Percentiles rank a stretch among this genome's conserved stretches.
Conservation (phyloP, 2,888 invertebrate species). For the Caenorhabditis drosophilae region DNA sequence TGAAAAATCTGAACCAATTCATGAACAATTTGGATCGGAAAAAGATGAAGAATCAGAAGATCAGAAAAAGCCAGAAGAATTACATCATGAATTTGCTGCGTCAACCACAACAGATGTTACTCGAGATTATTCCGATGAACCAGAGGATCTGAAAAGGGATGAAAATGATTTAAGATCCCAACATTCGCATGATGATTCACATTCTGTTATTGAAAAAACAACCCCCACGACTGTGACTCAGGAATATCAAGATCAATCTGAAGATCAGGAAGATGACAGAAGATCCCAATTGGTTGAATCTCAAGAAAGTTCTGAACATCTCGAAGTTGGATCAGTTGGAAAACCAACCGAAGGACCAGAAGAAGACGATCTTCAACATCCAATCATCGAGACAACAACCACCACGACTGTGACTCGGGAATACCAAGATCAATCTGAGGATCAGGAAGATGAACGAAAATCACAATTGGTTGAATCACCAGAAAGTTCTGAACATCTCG, state of each 20-base stretch:
- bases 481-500: not conserved
- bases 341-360: no score
- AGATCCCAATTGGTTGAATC: not conserved
- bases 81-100: not conserved
- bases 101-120: constrained; percentile 12
- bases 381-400: no score
- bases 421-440: not conserved
- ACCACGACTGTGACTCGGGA: constrained; percentile 3
- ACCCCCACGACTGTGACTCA: constrained; percentile 15
- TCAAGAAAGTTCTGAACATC: not conserved
- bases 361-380: no score
- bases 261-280: not conserved
- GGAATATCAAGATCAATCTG: constrained; percentile 4
- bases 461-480: constrained; percentile 5
- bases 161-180: not conserved
- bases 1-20: constrained; percentile 3
- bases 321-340: not conserved
- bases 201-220: constrained; percentile 7
- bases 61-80: not conserved
- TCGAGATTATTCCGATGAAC: constrained; percentile 13
- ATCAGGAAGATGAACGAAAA: not conserved
- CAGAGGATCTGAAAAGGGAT: not conserved
- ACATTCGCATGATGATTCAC: not conserved
- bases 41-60: not conserved
- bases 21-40: not conserved